Conservation (phyloP, 2,113 vertebrate genomes). For the Trematocara zebra region DNA sequence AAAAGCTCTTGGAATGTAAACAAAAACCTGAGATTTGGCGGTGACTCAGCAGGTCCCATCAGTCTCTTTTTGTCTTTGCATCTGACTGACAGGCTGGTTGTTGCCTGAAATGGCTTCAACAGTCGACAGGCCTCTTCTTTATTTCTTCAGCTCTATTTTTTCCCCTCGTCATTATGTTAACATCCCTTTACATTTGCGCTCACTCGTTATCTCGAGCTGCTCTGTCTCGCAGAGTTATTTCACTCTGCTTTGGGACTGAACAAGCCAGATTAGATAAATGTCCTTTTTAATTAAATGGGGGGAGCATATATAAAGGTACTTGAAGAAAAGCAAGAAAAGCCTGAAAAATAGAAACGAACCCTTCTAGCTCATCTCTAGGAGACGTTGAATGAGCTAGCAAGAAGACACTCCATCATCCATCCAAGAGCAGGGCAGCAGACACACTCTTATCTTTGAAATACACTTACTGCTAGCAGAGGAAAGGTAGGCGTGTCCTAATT, state of each 20-base stretch:
- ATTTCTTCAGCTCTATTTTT: neutral
- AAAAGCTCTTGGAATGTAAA: neutral
- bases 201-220: neutral
- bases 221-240: neutral
- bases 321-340: neutral
- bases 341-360: neutral
- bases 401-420: neutral
- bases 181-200: slow-evolving; percentile 2
- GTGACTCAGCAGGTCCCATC: slow-evolving; percentile 1
- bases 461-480: neutral
- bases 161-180: neutral
- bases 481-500: neutral
- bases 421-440: neutral
- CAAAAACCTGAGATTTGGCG: neutral
- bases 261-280: slow-evolving; percentile 32
- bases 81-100: slow-evolving; percentile 26
- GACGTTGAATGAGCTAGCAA: neutral
- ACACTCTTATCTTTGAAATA: neutral
- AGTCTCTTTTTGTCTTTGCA: neutral
- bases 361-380: neutral
- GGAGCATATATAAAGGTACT: neutral
- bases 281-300: slow-evolving; percentile 21
- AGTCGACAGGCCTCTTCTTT: neutral
- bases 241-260: neutral
- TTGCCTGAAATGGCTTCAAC: slow-evolving; percentile 13